A percentile compares a stretch with the other conserved stretches of the same genome.
phyloP scores from a whole-genome alignment of 2,113 vertebrate genomes.

The Eupsittula cactorum region DNA sequence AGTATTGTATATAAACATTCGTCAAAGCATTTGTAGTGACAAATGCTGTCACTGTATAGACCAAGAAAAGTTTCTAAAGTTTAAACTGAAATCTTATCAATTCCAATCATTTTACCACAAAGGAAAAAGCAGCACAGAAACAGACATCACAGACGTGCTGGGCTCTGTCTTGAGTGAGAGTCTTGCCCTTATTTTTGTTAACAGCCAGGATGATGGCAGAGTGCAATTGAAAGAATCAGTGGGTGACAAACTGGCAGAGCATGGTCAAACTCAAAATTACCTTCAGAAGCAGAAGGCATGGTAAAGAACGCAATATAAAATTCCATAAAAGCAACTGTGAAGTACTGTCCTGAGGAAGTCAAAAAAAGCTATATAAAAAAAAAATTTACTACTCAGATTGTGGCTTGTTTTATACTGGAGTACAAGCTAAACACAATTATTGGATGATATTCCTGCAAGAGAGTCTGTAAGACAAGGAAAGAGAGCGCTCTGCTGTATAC shows the following conservation, averaged over 20 bases:
- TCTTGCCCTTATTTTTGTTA: background rate
- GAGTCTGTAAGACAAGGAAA: background rate
- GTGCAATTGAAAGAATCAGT: background rate
- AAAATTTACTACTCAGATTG: background rate
- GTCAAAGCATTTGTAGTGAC: constrained; percentile 38
- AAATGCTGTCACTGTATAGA: constrained; percentile 51
- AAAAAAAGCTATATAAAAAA: background rate
- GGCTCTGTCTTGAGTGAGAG: background rate
- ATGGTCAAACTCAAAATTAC: background rate
- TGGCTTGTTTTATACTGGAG: background rate
- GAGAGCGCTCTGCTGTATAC: background rate
- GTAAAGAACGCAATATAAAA: background rate
- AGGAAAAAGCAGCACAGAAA: background rate
- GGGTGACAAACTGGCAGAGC: background rate
- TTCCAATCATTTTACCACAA: constrained; percentile 13
- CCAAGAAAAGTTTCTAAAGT: constrained; percentile 28
- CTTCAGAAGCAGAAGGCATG: background rate
- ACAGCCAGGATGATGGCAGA: background rate
- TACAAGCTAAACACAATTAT: background rate
- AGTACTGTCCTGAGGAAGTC: background rate
- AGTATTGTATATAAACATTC: constrained; percentile 49
- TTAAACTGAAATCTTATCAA: constrained; percentile 48
- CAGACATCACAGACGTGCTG: background rate
- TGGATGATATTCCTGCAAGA: background rate
- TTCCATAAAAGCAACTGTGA: background rate